Conservation (phyloP, 2,113 vertebrate species). For the Pimephales promelas region DNA sequence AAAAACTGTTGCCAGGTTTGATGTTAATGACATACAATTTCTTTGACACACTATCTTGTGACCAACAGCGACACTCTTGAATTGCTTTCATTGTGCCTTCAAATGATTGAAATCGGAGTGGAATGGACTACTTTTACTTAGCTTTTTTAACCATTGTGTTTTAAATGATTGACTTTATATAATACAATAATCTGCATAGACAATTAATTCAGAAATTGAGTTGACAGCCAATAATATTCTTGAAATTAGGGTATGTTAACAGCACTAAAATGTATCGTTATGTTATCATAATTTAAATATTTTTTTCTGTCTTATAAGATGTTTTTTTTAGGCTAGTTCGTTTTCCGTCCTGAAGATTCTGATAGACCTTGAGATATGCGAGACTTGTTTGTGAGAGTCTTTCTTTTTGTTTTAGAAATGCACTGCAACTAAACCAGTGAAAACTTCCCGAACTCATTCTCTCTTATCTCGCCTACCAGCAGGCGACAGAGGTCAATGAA, state of each 20-base stretch:
- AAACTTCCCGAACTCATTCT: conserved; percentile 2
- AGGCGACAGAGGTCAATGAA: conserved; percentile 51
- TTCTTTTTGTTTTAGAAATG: background rate
- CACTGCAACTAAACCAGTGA: background rate
- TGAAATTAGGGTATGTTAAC: background rate
- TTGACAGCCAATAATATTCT: background rate
- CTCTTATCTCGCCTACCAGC: conserved; percentile 27
- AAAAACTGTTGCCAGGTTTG: background rate
- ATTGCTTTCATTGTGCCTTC: background rate
- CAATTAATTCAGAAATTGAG: too few relatives aligned
- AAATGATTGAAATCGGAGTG: background rate
- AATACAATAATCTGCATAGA: background rate
- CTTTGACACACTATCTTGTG: background rate
- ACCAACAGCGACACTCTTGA: background rate
- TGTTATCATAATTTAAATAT: background rate
- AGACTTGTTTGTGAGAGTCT: background rate
- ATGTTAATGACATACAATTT: background rate
- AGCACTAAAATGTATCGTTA: background rate
- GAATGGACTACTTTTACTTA: background rate
- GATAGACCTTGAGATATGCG: background rate
- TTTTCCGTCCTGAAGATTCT: background rate
- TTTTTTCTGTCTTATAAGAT: background rate
- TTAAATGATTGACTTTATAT: background rate
- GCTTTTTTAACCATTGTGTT: background rate
- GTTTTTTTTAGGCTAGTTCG: background rate